phyloP scores from a whole-genome alignment of 1,140 invertebrate species.

The Bicyclus anynana region DNA sequence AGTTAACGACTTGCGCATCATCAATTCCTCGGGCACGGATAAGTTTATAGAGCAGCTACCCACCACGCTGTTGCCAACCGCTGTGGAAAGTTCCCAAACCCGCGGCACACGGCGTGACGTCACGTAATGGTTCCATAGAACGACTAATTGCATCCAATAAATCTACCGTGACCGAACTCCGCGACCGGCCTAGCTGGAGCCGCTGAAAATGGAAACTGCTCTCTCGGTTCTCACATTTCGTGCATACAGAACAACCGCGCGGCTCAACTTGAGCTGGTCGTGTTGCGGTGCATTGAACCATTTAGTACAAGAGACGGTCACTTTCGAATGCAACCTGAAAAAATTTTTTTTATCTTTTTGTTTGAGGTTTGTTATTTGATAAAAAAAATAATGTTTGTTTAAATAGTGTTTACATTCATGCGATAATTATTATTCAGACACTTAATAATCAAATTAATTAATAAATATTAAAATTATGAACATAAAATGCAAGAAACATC shows the following conservation, averaged over 20 bases:
- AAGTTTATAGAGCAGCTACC: too few species aligned
- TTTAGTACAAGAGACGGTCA: neutral
- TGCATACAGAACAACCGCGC: neutral
- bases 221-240: neutral
- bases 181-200: slow-evolving; percentile 19
- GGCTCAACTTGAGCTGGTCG: slow-evolving; percentile 15
- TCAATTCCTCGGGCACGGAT: too few species aligned
- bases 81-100: slow-evolving; percentile 30
- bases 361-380: too few species aligned
- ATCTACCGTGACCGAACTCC: slow-evolving; percentile 26
- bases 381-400: too few species aligned
- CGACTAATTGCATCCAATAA: slow-evolving; percentile 31
- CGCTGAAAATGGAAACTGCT: slow-evolving; percentile 17
- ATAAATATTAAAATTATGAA: too few species aligned
- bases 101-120: slow-evolving; percentile 17
- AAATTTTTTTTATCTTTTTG: neutral
- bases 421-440: too few species aligned
- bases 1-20: too few species aligned
- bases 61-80: slow-evolving; percentile 16
- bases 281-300: slow-evolving; percentile 26
- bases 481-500: too few species aligned
- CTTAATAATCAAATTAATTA: too few species aligned
- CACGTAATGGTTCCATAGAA: slow-evolving; percentile 23
- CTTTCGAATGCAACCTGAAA: neutral
- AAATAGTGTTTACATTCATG: too few species aligned